phyloP scores from a whole-genome alignment of 2,888 invertebrate species.

The Coelopa pilipes region DNA sequence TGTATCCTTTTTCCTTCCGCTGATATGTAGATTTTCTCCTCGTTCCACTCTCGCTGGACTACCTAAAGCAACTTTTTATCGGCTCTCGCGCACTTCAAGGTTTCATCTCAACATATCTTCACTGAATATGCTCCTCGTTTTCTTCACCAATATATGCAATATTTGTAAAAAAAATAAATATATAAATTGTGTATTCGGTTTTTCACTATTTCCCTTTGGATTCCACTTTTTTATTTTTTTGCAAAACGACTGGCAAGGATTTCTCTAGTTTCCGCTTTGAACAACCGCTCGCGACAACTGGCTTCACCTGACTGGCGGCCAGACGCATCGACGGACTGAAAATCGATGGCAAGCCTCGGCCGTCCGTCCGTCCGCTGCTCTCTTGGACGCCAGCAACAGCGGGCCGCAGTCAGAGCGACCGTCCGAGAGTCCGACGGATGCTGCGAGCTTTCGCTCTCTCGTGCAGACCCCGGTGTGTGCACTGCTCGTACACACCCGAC shows the following conservation, averaged over 20 bases:
- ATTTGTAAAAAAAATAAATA: constrained; percentile 22
- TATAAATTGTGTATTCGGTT: constrained; percentile 28
- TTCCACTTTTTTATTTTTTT: constrained; percentile 31
- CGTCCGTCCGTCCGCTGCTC: too few relatives aligned
- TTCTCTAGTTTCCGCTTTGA: constrained; percentile 47
- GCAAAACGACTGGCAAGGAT: constrained; percentile 28
- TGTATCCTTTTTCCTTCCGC: constrained; percentile 28
- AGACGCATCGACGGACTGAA: constrained; percentile 28
- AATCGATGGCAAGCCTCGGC: constrained; percentile 39
- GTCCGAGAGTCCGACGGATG: constrained; percentile 37
- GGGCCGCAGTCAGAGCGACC: constrained; percentile 19
- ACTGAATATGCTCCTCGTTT: constrained; percentile 11
- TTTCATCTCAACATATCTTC: constrained; percentile 33
- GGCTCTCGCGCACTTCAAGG: constrained; percentile 41
- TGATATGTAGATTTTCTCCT: constrained; percentile 35
- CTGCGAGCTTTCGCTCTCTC: constrained; percentile 24
- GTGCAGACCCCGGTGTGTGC: too few relatives aligned
- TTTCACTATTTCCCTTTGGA: constrained; percentile 26
- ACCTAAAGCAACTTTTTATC: constrained; percentile 26
- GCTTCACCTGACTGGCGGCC: constrained; percentile 65
- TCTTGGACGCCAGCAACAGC: constrained; percentile 42
- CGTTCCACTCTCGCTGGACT: constrained; percentile 27
- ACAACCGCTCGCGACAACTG: constrained; percentile 65
- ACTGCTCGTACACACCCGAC: too few relatives aligned
- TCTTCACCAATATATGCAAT: background rate